phyloP scores from a whole-genome alignment of 2,797 vertebrate species.

The Nyctalus aviator region DNA sequence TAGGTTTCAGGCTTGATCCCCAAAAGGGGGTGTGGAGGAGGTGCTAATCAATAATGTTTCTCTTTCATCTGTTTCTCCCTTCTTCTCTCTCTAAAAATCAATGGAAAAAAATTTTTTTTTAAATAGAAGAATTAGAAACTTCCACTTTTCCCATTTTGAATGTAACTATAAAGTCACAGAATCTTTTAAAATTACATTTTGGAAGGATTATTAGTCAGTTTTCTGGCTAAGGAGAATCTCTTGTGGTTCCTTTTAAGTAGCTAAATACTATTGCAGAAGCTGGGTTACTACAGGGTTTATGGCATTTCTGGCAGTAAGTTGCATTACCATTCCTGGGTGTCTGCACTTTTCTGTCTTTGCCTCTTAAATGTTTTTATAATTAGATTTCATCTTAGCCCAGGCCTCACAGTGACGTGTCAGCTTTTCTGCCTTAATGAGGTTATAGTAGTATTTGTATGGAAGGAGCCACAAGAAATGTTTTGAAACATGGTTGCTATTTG shows the following conservation, averaged over 20 bases:
- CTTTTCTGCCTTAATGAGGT: neutral
- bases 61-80: no score
- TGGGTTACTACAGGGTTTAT: neutral
- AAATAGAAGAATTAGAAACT: slow-evolving; percentile 8
- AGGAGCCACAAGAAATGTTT: neutral
- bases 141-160: neutral
- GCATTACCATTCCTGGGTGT: neutral
- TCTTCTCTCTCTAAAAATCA: no score
- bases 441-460: neutral
- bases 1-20: no score
- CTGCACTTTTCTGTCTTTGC: neutral
- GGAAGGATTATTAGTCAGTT: neutral
- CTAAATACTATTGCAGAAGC: neutral
- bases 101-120: no score
- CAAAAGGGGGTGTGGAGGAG: no score
- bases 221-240: neutral
- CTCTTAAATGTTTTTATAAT: slow-evolving; percentile 2
- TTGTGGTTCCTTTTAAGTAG: neutral
- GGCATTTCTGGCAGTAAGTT: neutral
- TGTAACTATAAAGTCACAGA: neutral
- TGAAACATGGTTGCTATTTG: neutral
- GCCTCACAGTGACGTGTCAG: neutral
- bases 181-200: slow-evolving; percentile 50
- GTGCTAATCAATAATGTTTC: no score
- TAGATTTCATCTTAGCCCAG: neutral